A percentile compares a stretch with the other conserved stretches of the same genome.
Conservation (phyloP, 2,113 vertebrate genomes). For the Microcebus ravelobensis region DNA sequence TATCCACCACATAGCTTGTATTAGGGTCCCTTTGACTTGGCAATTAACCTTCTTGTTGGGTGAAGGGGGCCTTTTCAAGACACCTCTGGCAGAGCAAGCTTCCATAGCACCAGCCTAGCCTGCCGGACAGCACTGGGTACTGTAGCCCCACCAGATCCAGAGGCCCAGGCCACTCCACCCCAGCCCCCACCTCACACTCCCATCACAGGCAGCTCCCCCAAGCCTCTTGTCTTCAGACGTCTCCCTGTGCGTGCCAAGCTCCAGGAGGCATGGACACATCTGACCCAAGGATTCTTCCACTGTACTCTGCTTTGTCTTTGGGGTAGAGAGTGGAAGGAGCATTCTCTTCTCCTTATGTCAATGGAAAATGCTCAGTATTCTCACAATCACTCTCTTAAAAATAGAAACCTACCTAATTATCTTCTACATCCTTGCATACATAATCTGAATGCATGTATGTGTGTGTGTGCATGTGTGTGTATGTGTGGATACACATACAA, state of each 20-base stretch:
- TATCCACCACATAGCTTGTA: background rate
- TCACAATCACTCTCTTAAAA: background rate
- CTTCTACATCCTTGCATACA: background rate
- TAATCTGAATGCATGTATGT: background rate
- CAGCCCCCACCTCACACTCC: background rate
- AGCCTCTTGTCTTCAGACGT: background rate
- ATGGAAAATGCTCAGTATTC: background rate
- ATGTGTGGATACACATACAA: background rate
- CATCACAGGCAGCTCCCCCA: fast-evolving
- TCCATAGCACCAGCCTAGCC: background rate
- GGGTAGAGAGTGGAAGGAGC: background rate
- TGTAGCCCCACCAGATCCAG: background rate
- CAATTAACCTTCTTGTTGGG: background rate
- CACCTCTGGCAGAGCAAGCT: background rate
- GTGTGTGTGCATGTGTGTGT: too few species aligned
- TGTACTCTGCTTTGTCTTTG: background rate
- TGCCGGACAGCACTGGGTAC: background rate
- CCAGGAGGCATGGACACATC: background rate
- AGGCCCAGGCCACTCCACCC: background rate
- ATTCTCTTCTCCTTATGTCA: background rate
- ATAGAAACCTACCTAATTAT: background rate
- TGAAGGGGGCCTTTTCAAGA: background rate
- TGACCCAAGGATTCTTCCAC: background rate
- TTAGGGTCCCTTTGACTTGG: background rate
- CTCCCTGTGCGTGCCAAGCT: background rate